A percentile compares a stretch with the other conserved stretches of the same genome.
Conservation (phyloP, 1,140 invertebrate species). For the Reticulitermes speratus region DNA sequence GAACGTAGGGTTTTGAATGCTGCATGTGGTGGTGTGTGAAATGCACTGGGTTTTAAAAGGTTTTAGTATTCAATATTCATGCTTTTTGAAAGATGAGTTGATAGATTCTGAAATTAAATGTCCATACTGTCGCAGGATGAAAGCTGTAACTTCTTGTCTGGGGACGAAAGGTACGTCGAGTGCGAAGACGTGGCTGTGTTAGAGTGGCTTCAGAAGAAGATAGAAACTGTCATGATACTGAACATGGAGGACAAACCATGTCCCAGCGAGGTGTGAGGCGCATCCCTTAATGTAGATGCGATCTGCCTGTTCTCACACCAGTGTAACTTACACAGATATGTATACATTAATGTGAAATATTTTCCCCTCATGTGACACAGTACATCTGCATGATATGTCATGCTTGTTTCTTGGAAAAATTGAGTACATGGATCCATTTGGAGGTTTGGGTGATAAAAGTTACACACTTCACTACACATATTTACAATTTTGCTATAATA, state of each 20-base stretch:
- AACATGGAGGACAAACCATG: slow-evolving; percentile 64
- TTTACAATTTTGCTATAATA: no score
- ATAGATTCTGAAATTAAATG: no score
- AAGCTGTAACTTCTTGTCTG: slow-evolving; percentile 46
- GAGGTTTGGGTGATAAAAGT: no score
- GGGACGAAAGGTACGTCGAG: slow-evolving; percentile 63
- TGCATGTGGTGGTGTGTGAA: no score
- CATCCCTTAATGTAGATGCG: neutral
- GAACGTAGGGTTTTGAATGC: no score
- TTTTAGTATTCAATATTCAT: no score
- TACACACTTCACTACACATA: no score
- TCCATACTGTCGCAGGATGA: slow-evolving; percentile 43
- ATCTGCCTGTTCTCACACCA: neutral
- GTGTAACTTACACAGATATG: neutral
- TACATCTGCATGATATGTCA: neutral
- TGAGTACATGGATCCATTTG: no score
- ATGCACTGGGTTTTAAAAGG: no score
- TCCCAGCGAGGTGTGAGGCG: slow-evolving; percentile 27
- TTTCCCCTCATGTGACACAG: neutral
- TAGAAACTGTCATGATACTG: slow-evolving; percentile 69
- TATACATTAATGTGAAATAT: neutral
- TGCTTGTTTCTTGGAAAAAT: neutral
- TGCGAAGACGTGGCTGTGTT: slow-evolving; percentile 63
- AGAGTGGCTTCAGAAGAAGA: slow-evolving; percentile 68
- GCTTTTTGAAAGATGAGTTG: no score